A percentile compares a stretch with the other conserved stretches of the same genome.
These are phyloP conservation scores for Hoplodrina blanda DNA, from an alignment of 2,888 invertebrate genomes.

Conservation along the genomic window DNA sequence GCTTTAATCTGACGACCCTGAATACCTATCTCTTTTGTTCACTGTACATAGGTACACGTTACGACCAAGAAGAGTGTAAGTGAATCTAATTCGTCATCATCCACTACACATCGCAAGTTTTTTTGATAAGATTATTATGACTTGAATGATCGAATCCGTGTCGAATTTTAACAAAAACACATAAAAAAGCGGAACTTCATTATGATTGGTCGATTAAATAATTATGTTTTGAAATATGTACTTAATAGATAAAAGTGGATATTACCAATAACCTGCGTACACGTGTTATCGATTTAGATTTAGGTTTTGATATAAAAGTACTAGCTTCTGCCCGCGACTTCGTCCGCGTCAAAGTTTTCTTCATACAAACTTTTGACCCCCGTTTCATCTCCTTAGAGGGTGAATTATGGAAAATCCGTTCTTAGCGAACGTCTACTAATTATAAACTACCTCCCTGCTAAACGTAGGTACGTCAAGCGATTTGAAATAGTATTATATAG, in stretches of 20 bases:
- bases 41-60: too few relatives aligned
- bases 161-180: constrained; percentile 53
- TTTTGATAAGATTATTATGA: constrained; percentile 41
- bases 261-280: constrained; percentile 2
- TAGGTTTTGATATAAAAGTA: constrained; percentile 4
- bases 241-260: constrained; percentile 18
- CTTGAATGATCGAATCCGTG: constrained; percentile 44
- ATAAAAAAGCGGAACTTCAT: constrained; percentile 46
- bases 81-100: constrained; percentile 3
- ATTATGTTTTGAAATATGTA: constrained; percentile 33
- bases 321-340: too few relatives aligned
- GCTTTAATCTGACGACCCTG: too few relatives aligned
- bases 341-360: too few relatives aligned
- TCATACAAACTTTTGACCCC: too few relatives aligned
- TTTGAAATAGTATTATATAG: too few relatives aligned
- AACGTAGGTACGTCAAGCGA: too few relatives aligned
- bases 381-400: too few relatives aligned
- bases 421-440: too few relatives aligned
- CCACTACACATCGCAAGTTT: constrained; percentile 5
- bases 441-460: too few relatives aligned
- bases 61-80: neutral
- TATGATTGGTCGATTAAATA: constrained; percentile 38
- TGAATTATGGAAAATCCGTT: too few relatives aligned
- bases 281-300: constrained; percentile 20
- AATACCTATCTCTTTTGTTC: too few relatives aligned